Conservation (phyloP, 2,888 invertebrate species). For the Nasonia oneida region DNA sequence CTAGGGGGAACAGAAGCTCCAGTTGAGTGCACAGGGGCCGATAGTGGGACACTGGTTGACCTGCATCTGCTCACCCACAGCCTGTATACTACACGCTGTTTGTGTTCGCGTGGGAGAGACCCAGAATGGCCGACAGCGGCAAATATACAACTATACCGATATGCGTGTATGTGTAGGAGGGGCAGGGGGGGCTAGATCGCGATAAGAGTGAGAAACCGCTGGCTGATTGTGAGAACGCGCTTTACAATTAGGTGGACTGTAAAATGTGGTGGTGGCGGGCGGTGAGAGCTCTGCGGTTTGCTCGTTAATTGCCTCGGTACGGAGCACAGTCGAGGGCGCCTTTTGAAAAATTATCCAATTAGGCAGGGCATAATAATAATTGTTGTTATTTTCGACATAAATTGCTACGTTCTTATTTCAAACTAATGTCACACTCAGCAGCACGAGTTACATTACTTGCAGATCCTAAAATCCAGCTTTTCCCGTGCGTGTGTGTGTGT, state of each 20-base stretch:
- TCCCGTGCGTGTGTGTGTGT: not conserved
- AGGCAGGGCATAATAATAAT: too few relatives aligned
- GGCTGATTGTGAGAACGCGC: not conserved
- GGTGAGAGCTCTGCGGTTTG: not conserved
- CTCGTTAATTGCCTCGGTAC: too few relatives aligned
- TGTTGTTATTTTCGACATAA: too few relatives aligned
- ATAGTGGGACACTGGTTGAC: conserved; percentile 50
- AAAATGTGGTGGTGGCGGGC: not conserved
- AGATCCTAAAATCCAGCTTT: not conserved
- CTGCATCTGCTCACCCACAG: conserved; percentile 24
- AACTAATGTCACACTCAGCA: not conserved
- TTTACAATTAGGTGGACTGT: not conserved
- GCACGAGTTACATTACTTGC: too few relatives aligned
- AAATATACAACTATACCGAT: not conserved
- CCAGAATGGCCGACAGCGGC: not conserved
- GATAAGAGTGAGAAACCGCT: conserved; percentile 29
- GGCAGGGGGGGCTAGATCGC: not conserved
- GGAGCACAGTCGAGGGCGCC: too few relatives aligned
- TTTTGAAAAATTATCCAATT: too few relatives aligned
- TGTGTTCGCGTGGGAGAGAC: conserved; percentile 15
- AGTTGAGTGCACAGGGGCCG: conserved; percentile 45
- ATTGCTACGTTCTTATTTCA: not conserved
- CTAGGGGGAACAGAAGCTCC: conserved; percentile 31
- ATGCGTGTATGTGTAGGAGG: not conserved
- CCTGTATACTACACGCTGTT: not conserved